Conservation (phyloP, 2,888 invertebrate species). For the Caenorhabditis sp. region DNA sequence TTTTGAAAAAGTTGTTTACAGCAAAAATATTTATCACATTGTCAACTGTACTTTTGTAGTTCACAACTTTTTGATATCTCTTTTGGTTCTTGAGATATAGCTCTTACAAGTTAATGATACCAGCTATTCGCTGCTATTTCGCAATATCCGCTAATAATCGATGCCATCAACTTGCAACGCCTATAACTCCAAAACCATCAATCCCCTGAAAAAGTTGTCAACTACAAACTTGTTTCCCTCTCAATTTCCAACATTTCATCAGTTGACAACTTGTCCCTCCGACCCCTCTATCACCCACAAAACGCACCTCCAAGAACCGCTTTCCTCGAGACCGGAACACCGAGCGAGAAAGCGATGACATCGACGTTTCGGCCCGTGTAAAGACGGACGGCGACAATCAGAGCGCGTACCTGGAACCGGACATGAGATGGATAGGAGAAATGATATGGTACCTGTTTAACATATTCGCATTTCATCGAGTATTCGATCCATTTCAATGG, state of each 20-base stretch:
- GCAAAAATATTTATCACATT: too few species aligned
- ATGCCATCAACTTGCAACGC: too few species aligned
- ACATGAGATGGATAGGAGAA: neutral
- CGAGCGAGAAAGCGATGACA: conserved; percentile 81
- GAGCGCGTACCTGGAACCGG: conserved; percentile 75
- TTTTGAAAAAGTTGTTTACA: too few species aligned
- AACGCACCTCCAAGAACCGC: conserved; percentile 79
- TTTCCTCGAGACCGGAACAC: conserved; percentile 81
- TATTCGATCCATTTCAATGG: conserved; percentile 82
- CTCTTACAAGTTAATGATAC: too few species aligned
- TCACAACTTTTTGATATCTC: too few species aligned
- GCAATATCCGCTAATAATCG: too few species aligned
- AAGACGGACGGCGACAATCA: conserved; percentile 81
- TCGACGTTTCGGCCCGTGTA: conserved; percentile 82
- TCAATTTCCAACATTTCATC: neutral
- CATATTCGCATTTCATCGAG: conserved; percentile 81
- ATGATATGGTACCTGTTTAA: conserved; percentile 70
- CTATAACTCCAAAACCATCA: too few species aligned
- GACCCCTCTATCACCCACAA: neutral
- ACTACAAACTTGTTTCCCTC: neutral
- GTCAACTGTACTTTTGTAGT: too few species aligned
- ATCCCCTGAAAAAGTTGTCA: conserved; percentile 3
- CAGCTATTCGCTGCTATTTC: too few species aligned
- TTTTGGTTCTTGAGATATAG: too few species aligned
- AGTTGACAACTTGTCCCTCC: neutral